These are phyloP conservation scores for Cyprinella venusta DNA, from an alignment of 2,797 vertebrate genomes.

Conservation along the genomic window DNA sequence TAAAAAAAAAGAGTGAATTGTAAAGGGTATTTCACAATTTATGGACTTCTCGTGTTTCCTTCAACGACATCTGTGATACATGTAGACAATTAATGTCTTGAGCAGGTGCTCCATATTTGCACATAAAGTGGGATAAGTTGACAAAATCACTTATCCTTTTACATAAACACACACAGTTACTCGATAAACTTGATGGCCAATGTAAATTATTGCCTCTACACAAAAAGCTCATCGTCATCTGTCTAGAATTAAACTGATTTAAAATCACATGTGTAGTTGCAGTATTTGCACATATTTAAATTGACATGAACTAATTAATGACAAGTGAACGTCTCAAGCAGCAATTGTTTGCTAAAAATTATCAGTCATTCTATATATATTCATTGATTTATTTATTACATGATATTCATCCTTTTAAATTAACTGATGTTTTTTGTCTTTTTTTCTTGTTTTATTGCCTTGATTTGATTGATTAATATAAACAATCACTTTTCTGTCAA, in stretches of 20 bases:
- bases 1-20: constrained; percentile 33
- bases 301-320: background rate
- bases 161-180: constrained; percentile 20
- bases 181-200: background rate
- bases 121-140: constrained; percentile 42
- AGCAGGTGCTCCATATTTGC: constrained; percentile 55
- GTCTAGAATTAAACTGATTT: background rate
- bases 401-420: background rate
- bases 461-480: background rate
- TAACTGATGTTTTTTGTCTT: too few species aligned
- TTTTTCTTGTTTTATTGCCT: background rate
- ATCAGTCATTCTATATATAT: background rate
- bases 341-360: background rate
- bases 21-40: constrained; percentile 50
- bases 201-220: background rate
- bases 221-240: background rate
- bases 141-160: background rate
- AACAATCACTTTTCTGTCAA: background rate
- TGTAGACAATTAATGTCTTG: constrained; percentile 48
- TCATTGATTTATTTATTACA: background rate
- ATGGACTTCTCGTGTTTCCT: constrained; percentile 55
- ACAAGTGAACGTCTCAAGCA: background rate
- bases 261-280: background rate
- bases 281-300: constrained; percentile 10
- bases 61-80: constrained; percentile 53